Percentiles rank a stretch among this genome's conserved stretches.
phyloP scores from a whole-genome alignment of 2,113 vertebrate species.

The Sterna hirundo region DNA sequence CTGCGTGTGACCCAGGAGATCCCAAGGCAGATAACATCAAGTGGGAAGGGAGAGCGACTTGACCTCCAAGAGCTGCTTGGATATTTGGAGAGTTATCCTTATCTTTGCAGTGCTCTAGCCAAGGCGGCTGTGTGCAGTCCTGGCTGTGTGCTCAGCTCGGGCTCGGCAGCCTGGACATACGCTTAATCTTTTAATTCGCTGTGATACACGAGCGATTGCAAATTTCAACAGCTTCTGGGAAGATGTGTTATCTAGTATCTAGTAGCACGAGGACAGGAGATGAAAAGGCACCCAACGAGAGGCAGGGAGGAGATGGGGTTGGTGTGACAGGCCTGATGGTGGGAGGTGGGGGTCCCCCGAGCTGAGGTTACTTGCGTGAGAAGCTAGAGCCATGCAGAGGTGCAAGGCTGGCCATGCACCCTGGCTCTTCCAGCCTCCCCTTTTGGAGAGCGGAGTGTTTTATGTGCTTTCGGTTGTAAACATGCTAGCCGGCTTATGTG shows the following conservation, averaged over 20 bases:
- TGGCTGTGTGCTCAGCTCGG: background rate
- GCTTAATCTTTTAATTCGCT: background rate
- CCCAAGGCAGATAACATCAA: constrained; percentile 41
- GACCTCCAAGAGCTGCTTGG: constrained; percentile 46
- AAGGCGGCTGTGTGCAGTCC: background rate
- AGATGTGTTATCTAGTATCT: background rate
- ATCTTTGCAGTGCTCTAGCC: constrained; percentile 19
- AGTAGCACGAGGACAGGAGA: background rate
- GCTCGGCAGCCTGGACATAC: background rate
- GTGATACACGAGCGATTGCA: background rate
- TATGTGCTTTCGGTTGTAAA: background rate
- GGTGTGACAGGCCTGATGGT: background rate
- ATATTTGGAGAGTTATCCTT: constrained; percentile 32
- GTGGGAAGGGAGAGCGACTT: constrained; percentile 14
- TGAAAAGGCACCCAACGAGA: background rate
- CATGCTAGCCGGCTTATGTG: accelerated
- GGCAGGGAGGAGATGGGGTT: background rate
- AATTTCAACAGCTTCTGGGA: background rate
- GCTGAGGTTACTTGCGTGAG: background rate
- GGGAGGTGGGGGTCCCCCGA: accelerated
- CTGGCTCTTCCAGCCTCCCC: background rate
- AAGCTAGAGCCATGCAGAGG: background rate
- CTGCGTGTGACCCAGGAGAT: constrained; percentile 1
- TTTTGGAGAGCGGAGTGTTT: background rate
- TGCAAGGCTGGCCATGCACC: accelerated